These are phyloP conservation scores for Caenorhabditis plicata DNA, from an alignment of 2,888 invertebrate genomes.

Conservation along the genomic window DNA sequence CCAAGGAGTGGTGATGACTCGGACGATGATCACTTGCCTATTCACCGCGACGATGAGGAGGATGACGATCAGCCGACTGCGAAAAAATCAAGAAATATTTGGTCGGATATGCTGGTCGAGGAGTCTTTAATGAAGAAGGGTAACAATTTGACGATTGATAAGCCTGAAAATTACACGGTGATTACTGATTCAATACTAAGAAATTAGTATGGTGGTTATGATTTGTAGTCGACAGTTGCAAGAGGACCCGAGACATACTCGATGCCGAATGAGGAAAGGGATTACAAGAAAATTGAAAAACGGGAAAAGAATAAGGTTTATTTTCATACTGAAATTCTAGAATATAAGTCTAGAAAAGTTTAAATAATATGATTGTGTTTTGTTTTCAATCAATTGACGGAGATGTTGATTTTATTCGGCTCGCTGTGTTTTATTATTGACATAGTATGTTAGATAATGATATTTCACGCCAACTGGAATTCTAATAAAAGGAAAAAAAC, in stretches of 20 bases:
- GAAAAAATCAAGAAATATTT: slow-evolving; percentile 22
- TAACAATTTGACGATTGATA: no score
- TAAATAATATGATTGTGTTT: no score
- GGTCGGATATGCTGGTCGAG: slow-evolving; percentile 36
- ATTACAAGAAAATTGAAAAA: slow-evolving; percentile 5
- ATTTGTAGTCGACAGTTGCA: neutral
- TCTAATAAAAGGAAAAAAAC: no score
- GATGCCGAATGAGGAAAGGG: slow-evolving; percentile 16
- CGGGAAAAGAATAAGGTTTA: neutral
- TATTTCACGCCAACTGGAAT: no score
- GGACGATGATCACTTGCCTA: slow-evolving; percentile 16
- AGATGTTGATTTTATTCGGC: no score
- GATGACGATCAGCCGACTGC: slow-evolving; percentile 5
- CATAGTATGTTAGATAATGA: no score
- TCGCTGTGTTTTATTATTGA: no score
- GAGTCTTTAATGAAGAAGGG: slow-evolving; percentile 27
- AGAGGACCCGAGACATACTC: slow-evolving; percentile 26
- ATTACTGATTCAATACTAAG: no score
- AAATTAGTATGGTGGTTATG: no score
- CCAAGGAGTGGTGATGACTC: slow-evolving; percentile 21
- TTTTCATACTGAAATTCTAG: neutral
- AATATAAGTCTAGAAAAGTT: no score
- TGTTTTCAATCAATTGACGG: no score
- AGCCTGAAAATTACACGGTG: neutral
- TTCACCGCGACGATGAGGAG: slow-evolving; percentile 11